Percentiles rank a stretch among this genome's conserved stretches.
phyloP scores from a whole-genome alignment of 2,113 vertebrate genomes.

The Neopipo cinnamomea region DNA sequence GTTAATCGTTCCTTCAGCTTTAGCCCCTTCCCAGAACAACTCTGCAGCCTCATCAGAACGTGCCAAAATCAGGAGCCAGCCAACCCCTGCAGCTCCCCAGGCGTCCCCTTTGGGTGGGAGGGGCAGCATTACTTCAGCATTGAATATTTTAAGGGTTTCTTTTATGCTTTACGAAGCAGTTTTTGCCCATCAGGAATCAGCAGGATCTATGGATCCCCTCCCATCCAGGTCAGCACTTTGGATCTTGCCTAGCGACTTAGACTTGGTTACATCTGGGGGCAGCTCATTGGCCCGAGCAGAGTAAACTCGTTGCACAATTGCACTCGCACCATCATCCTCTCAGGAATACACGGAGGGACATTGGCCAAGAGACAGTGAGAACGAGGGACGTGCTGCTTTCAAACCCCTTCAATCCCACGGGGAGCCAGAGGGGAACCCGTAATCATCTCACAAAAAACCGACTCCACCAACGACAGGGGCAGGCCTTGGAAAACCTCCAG shows the following conservation, averaged over 20 bases:
- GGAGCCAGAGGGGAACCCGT: background rate
- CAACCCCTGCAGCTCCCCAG: background rate
- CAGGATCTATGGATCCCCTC: slow-evolving; percentile 27
- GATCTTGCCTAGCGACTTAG: slow-evolving; percentile 22
- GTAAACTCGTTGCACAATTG: background rate
- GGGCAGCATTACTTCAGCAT: background rate
- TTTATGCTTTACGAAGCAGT: slow-evolving; percentile 16
- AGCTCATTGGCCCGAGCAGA: background rate
- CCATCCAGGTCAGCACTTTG: slow-evolving; percentile 48
- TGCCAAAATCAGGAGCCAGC: background rate
- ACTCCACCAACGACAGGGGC: background rate
- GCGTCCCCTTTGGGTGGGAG: background rate
- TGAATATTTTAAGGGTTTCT: background rate
- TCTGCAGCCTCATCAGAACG: background rate
- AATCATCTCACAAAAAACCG: background rate
- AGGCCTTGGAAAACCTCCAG: background rate
- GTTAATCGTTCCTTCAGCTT: background rate
- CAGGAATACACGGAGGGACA: background rate
- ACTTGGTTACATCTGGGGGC: background rate
- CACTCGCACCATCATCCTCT: background rate
- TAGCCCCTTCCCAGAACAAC: background rate
- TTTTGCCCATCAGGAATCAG: background rate
- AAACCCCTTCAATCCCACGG: rapidly evolving
- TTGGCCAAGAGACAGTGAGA: background rate
- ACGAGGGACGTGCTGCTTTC: background rate